phyloP scores from a whole-genome alignment of 2,113 vertebrate species.

The Psittacula cyanocephala region DNA sequence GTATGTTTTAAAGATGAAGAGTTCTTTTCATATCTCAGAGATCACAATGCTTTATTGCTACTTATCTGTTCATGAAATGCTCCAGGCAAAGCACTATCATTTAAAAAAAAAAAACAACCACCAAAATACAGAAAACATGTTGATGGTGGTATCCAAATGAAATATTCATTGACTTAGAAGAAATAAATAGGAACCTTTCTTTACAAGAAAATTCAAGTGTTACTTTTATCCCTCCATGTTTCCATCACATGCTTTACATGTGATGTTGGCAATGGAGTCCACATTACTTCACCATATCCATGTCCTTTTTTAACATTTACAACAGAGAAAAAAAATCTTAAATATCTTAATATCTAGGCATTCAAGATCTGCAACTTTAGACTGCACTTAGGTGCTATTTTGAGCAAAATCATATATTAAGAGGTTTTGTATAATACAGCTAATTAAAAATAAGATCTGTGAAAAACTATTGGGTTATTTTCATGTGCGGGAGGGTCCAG shows the following conservation, averaged over 20 bases:
- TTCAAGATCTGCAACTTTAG: background rate
- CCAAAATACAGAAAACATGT: background rate
- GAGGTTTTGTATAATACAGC: background rate
- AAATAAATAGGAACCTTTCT: background rate
- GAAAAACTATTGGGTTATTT: background rate
- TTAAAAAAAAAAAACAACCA: background rate
- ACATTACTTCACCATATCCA: background rate
- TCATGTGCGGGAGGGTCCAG: background rate
- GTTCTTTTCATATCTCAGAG: background rate
- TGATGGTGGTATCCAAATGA: background rate
- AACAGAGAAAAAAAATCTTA: background rate
- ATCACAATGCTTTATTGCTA: background rate
- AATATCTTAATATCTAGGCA: background rate
- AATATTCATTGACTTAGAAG: background rate
- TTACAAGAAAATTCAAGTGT: background rate
- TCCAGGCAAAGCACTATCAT: background rate
- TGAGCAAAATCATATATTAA: background rate
- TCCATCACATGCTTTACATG: background rate
- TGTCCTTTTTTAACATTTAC: background rate
- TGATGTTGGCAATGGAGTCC: background rate
- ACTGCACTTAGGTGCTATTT: background rate
- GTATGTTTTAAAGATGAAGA: background rate
- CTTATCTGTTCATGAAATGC: background rate
- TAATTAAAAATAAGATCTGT: background rate
- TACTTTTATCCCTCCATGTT: background rate